Evolutionary conservation across 2,797 vertebrate species (phyloP).

Genomic region (Darevskia nairensis): DNA sequence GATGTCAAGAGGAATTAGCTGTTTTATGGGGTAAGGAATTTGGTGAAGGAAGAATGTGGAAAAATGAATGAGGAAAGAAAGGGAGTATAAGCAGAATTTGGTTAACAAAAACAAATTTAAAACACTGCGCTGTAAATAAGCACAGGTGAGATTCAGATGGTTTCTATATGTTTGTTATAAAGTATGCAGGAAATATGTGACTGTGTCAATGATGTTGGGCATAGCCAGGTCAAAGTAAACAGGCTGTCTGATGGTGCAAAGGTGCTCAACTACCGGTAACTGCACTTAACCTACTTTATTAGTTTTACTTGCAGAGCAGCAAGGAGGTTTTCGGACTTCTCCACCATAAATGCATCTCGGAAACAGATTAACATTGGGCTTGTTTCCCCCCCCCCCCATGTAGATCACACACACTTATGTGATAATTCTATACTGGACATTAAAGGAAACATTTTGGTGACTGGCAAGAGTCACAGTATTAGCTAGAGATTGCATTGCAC

Average conservation of each 20-base stretch:
- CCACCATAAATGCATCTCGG: neutral
- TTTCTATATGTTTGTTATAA: neutral
- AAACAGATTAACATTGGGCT: neutral
- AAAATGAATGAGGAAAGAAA: neutral
- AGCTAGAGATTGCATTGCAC: neutral
- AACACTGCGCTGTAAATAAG: neutral
- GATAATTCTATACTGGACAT: neutral
- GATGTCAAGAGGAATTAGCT: neutral
- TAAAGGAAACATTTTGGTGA: no score
- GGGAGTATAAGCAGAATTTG: neutral
- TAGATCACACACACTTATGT: neutral
- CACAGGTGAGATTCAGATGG: neutral
- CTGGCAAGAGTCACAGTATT: neutral
- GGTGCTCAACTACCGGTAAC: neutral
- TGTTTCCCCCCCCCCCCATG: no score
- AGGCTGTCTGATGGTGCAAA: neutral
- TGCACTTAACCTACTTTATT: conserved; percentile 6
- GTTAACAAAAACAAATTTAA: neutral
- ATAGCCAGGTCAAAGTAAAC: neutral
- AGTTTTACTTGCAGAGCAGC: neutral
- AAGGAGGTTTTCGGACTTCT: neutral
- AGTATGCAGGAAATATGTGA: neutral
- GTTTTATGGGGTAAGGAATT: neutral
- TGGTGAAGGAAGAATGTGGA: neutral
- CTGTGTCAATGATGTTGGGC: neutral